Base-by-base conservation (phyloP, 2,797 vertebrate species). In the Neomorphus geoffroyi region DNA sequence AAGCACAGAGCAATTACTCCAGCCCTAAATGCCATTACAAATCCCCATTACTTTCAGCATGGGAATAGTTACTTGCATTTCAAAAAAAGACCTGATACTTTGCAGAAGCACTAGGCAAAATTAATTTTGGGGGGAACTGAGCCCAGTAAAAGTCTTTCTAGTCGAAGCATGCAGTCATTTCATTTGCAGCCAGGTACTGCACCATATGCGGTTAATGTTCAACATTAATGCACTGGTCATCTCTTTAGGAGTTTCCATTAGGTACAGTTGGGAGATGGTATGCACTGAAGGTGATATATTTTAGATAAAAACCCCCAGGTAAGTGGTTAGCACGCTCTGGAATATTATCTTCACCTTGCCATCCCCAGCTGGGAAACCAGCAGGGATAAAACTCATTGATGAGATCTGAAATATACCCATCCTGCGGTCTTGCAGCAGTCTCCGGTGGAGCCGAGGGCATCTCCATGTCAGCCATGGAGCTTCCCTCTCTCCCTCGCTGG, bases 1-100 rank as follows among this genome's bases (percentile, higher is more conserved):
- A 89, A 80, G 79, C 35, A 50, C 64, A 28, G 48, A 37, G 60
- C 88, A 80, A 72, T 87, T 93, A 89, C 91, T 82, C 71, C 67
- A 73, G 27, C 45, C 62, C 41, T 91, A 84, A 88, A 92, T 41
- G 32, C 64, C 67, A 39, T 60, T 87, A 91, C 45, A 58, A 89
- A 93, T 82, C 60, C 65, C n/a, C 32, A 11, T 91, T 75, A 60
- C 28, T 87, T 91, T 70, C 64, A 56, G 39, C 53, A 46, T 51
- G 74, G 86, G 78, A 87, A 91, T 58, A 41, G 56, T 35, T 84
- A 62, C 35, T 69, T 26, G 26, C 43, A 26, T 69, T 92, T 81
- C 73, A 69, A 64, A 94, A n/a, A 60, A 71, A 92, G 54, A 57
- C 2, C 2, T 32, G 32, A 56, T 17, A 5, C n/a, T 78, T 74